phyloP scores from a whole-genome alignment of 2,888 invertebrate species.

The Xestia xanthographa region DNA sequence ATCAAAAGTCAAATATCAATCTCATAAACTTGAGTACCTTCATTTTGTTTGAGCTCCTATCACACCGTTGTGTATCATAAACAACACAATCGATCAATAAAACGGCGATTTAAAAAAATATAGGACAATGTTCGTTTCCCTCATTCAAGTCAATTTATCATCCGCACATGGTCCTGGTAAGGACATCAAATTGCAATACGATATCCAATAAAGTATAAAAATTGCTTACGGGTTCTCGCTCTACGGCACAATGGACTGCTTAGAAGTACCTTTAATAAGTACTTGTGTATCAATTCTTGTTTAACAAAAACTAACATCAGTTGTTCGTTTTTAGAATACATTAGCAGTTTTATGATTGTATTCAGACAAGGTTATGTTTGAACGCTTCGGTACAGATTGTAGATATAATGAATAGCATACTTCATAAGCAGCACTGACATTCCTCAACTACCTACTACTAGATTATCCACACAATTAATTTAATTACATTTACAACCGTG shows the following conservation, averaged over 20 bases:
- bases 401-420: conserved; percentile 6
- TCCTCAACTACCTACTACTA: conserved; percentile 28
- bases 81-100: conserved; percentile 5
- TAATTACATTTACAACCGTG: conserved; percentile 61
- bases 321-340: not conserved
- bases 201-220: conserved; percentile 58
- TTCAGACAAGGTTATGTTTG: not conserved
- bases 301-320: not conserved
- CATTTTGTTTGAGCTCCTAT: conserved; percentile 36
- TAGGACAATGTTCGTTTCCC: conserved; percentile 5
- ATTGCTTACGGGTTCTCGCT: conserved; percentile 28
- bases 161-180: conserved; percentile 42
- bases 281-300: not conserved
- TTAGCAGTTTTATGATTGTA: not conserved
- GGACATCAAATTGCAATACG: conserved; percentile 54
- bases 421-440: conserved; percentile 20
- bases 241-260: conserved; percentile 20
- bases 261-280: not conserved
- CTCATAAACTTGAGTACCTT: conserved; percentile 45
- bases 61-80: conserved; percentile 46
- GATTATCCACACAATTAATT: conserved; percentile 56
- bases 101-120: conserved; percentile 26
- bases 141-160: conserved; percentile 47
- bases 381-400: conserved; percentile 20
- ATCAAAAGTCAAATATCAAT: conserved; percentile 59